Percentiles rank a stretch among this genome's conserved stretches.
Conservation (phyloP, 92 coral and sea anemone species). For the Actinostola sp. region DNA sequence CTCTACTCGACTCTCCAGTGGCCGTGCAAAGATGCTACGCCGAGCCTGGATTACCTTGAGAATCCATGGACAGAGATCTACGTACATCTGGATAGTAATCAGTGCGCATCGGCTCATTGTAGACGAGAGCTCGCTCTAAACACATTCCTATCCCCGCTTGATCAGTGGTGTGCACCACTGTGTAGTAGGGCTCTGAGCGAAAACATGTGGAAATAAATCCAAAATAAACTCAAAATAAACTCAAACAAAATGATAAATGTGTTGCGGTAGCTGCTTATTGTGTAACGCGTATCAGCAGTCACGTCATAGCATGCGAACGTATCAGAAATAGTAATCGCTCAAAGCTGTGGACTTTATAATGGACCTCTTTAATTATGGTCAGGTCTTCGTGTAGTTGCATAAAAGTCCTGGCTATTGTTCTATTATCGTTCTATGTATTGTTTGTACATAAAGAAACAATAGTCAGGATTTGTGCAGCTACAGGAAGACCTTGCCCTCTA, state of each 20-base stretch:
- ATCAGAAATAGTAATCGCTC: no score
- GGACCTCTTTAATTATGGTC: no score
- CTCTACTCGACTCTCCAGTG: neutral
- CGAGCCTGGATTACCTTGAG: conserved; percentile 49
- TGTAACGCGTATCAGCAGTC: no score
- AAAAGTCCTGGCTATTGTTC: no score
- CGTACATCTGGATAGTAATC: conserved; percentile 52
- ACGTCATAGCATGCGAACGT: no score
- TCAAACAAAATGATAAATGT: neutral
- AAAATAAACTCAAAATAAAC: neutral
- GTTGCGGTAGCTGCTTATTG: no score
- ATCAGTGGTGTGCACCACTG: conserved; percentile 36
- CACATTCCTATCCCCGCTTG: conserved; percentile 7
- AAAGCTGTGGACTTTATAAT: no score
- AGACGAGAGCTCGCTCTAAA: conserved; percentile 40
- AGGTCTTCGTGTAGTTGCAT: no score
- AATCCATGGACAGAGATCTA: conserved; percentile 71
- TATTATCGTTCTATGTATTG: no score
- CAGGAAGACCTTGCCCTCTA: no score
- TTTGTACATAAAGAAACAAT: no score
- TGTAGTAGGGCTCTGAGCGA: conserved; percentile 45
- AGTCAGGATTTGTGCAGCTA: no score
- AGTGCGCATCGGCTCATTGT: conserved; percentile 38
- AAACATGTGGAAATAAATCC: conserved; percentile 25
- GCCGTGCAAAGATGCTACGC: conserved; percentile 14